phyloP scores from a whole-genome alignment of 2,113 vertebrate genomes.

The Nesogale talazaci region DNA sequence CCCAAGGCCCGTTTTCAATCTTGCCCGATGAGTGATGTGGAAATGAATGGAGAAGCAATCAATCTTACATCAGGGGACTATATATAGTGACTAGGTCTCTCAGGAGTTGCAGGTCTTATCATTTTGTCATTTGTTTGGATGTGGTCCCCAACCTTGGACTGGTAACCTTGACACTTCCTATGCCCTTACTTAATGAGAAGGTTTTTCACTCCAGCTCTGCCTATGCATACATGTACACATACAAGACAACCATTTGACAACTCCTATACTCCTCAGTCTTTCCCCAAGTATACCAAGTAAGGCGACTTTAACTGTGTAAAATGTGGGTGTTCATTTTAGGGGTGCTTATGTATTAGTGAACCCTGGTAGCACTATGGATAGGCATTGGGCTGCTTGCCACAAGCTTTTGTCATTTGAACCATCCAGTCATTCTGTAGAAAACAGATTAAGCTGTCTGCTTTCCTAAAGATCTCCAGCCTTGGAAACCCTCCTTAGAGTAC shows the following conservation, averaged over 20 bases:
- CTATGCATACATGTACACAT: neutral
- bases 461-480: too few relatives aligned
- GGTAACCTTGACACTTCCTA: neutral
- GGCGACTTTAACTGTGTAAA: neutral
- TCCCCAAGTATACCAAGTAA: neutral
- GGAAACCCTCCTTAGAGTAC: too few relatives aligned
- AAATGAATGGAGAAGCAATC: constrained; percentile 38
- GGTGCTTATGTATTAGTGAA: neutral
- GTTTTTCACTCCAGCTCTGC: neutral
- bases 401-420: too few relatives aligned
- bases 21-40: neutral
- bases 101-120: neutral
- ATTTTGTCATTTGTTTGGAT: neutral
- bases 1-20: neutral
- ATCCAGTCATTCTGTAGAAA: too few relatives aligned
- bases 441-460: too few relatives aligned
- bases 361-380: too few relatives aligned
- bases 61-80: neutral
- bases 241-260: too few relatives aligned
- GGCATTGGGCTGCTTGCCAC: too few relatives aligned
- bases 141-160: neutral
- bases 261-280: neutral
- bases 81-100: neutral
- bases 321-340: neutral
- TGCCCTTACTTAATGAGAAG: neutral